A percentile compares a stretch with the other conserved stretches of the same genome.
These are phyloP conservation scores for Drosophila ercepeae DNA, from an alignment of 1,140 invertebrate genomes.

Conservation along the genomic window DNA sequence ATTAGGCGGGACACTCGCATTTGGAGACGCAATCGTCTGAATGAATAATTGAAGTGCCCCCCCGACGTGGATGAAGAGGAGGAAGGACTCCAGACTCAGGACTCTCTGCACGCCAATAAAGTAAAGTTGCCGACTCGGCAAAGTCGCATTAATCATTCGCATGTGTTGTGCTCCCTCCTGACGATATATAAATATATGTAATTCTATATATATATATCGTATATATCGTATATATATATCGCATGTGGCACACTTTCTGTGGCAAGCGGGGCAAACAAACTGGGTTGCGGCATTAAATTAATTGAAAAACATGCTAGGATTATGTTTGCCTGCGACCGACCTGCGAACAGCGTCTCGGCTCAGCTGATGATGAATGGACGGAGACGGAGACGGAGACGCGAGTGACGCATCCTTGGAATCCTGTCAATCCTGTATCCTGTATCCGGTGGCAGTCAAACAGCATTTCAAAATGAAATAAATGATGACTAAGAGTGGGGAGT, in stretches of 20 bases:
- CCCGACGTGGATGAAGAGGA: no score
- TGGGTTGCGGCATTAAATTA: constrained; percentile 71
- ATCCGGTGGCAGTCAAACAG: neutral
- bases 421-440: neutral
- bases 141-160: constrained; percentile 76
- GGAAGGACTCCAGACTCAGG: neutral
- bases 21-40: constrained; percentile 39
- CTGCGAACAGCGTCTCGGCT: constrained; percentile 30
- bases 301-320: constrained; percentile 72
- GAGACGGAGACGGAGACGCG: neutral
- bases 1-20: constrained; percentile 41
- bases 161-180: constrained; percentile 13
- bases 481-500: neutral
- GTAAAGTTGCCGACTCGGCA: constrained; percentile 66
- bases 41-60: constrained; percentile 45
- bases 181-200: neutral
- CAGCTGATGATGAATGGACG: constrained; percentile 13
- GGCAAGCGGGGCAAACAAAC: constrained; percentile 49
- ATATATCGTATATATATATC: neutral
- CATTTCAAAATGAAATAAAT: constrained; percentile 7
- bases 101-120: constrained; percentile 22
- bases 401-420: neutral
- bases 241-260: constrained; percentile 48
- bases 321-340: constrained; percentile 68
- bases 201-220: constrained; percentile 11